These are phyloP conservation scores for Conus betulinus DNA, from an alignment of 1,140 invertebrate species.

Conservation along the genomic window DNA sequence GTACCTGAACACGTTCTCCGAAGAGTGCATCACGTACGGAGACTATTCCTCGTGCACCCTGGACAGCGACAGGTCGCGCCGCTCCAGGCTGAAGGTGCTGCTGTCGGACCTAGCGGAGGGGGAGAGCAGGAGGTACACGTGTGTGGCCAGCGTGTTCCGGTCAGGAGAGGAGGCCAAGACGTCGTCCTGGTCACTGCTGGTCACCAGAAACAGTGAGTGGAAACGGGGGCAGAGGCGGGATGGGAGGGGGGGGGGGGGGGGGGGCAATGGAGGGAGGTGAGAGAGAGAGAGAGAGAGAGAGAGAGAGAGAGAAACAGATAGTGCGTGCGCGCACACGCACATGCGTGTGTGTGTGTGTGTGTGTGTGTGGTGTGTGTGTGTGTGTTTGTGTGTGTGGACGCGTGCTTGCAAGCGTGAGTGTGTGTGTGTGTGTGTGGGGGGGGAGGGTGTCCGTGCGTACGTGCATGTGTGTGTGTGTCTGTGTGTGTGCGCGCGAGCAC, in stretches of 20 bases:
- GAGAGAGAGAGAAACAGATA: not conserved
- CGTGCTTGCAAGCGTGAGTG: not conserved
- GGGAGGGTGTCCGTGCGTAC: not conserved
- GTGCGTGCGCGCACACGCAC: not conserved
- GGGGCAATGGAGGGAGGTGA: not conserved
- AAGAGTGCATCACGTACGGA: not conserved
- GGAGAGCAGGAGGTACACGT: slow-evolving; percentile 5
- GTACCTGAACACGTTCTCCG: not conserved
- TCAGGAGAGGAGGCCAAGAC: not conserved
- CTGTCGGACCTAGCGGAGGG: slow-evolving; percentile 6
- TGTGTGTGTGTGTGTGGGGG: not conserved
- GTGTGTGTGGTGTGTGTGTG: too few relatives aligned
- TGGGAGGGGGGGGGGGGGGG: too few relatives aligned
- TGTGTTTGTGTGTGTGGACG: not conserved
- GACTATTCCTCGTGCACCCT: not conserved
- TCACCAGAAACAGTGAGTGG: not conserved
- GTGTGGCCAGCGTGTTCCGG: not conserved
- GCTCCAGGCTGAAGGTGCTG: not conserved
- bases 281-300: not conserved
- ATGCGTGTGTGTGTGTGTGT: not conserved
- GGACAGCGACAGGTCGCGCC: not conserved
- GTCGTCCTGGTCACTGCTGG: not conserved
- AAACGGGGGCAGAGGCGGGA: too few relatives aligned
- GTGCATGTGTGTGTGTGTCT: not conserved
- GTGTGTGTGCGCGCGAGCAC: not conserved